These are phyloP conservation scores for Sebastes melanostomus DNA, from an alignment of 2,797 vertebrate species.

Conservation along the genomic window DNA sequence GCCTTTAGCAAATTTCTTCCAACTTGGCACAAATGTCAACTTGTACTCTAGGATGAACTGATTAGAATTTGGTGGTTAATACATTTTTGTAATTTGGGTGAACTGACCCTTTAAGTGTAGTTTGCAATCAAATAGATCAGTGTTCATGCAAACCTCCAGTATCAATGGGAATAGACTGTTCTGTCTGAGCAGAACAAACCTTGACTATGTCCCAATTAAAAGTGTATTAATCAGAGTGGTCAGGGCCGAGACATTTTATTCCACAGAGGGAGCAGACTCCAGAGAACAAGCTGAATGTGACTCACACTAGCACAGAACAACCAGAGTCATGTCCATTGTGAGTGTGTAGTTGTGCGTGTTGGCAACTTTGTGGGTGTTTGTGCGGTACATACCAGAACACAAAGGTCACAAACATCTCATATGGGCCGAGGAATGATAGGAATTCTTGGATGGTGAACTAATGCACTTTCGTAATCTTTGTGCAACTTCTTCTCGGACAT, in stretches of 20 bases:
- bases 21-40: too few relatives aligned
- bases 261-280: not conserved
- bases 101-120: not conserved
- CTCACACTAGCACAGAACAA: slow-evolving; percentile 50
- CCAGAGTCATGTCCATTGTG: slow-evolving; percentile 33
- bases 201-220: slow-evolving; percentile 47
- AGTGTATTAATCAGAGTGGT: not conserved
- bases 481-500: slow-evolving; percentile 12
- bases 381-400: slow-evolving; percentile 58
- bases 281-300: slow-evolving; percentile 40
- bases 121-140: not conserved
- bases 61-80: not conserved
- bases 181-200: slow-evolving; percentile 24
- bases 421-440: slow-evolving; percentile 66
- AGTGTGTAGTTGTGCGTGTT: slow-evolving; percentile 23
- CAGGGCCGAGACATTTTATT: slow-evolving; percentile 29
- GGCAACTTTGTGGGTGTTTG: slow-evolving; percentile 42
- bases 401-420: slow-evolving; percentile 57
- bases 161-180: slow-evolving; percentile 30
- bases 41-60: too few relatives aligned
- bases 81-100: not conserved
- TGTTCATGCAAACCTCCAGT: not conserved
- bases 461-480: slow-evolving; percentile 33
- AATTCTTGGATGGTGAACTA: slow-evolving; percentile 72
- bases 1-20: too few relatives aligned